Evolutionary conservation across 2,797 vertebrate genomes (phyloP).

Genomic region (Gambelia wislizenii): DNA sequence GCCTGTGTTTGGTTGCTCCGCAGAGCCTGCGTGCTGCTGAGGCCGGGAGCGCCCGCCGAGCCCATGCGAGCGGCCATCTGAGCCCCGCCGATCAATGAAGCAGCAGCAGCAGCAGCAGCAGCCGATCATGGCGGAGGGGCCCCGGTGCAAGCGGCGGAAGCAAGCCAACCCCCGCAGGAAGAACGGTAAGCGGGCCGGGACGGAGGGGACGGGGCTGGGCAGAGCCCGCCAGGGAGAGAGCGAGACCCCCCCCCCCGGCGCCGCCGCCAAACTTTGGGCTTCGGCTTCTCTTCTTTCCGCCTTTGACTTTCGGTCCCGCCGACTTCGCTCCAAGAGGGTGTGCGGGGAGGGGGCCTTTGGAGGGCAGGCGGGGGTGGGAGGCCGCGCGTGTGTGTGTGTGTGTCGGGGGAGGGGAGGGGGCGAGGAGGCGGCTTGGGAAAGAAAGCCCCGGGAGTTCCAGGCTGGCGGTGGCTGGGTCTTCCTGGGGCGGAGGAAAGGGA

Average conservation of each 20-base stretch:
- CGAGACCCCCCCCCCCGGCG: neutral
- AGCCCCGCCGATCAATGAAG: conserved; percentile 98
- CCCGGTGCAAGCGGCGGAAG: conserved; percentile 99
- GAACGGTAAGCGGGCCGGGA: conserved; percentile 90
- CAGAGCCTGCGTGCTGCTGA: conserved; percentile 88
- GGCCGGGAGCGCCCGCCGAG: conserved; percentile 90
- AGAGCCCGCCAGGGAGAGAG: too few relatives aligned
- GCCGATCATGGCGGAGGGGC: conserved; percentile 99
- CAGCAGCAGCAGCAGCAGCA: too few relatives aligned
- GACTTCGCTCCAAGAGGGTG: conserved; percentile 25
- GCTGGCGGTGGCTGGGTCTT: conserved; percentile 58
- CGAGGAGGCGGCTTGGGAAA: neutral
- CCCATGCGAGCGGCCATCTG: conserved; percentile 98
- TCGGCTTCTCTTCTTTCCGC: conserved; percentile 18
- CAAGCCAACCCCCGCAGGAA: conserved; percentile 99
- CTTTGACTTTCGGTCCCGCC: conserved; percentile 11
- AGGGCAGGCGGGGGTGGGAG: too few relatives aligned
- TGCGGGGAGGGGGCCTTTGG: neutral
- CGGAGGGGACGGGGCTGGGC: conserved; percentile 65
- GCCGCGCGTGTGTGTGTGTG: neutral
- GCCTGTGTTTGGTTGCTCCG: conserved; percentile 90
- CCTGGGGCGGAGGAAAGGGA: conserved; percentile 59
- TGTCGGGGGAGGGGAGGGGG: neutral
- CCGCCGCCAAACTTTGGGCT: conserved; percentile 74
- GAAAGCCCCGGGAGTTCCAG: conserved; percentile 37